Percentiles rank a stretch among this genome's conserved stretches.
Evolutionary conservation across 2,888 invertebrate species (phyloP).

Genomic region (Heterodera filipjevi): DNA sequence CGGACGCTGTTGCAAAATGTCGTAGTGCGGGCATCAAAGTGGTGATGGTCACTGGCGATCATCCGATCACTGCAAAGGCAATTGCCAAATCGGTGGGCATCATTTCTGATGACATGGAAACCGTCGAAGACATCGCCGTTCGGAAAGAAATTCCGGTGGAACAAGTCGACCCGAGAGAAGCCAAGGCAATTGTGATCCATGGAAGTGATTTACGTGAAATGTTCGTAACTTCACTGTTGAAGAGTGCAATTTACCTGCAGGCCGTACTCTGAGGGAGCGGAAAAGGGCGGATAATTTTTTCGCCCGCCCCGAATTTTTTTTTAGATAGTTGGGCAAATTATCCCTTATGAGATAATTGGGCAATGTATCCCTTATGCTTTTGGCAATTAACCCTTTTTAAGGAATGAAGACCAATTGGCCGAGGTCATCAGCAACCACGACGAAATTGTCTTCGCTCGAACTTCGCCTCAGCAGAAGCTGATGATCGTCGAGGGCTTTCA

Average conservation of each 20-base stretch:
- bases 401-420: conserved; percentile 42
- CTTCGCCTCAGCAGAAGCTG: conserved; percentile 67
- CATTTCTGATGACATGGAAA: conserved; percentile 69
- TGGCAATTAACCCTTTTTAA: neutral
- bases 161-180: conserved; percentile 67
- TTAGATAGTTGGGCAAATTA: neutral
- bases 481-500: conserved; percentile 72
- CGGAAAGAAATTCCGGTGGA: conserved; percentile 84
- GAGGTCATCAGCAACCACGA: conserved; percentile 58
- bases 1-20: conserved; percentile 67
- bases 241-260: too few species aligned
- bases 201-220: conserved; percentile 47
- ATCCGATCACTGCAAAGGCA: conserved; percentile 68
- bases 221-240: too few species aligned
- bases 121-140: conserved; percentile 74
- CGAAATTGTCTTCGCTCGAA: conserved; percentile 67
- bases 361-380: neutral
- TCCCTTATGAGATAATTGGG: neutral
- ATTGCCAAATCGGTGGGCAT: conserved; percentile 67
- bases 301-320: too few species aligned
- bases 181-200: conserved; percentile 66
- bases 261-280: too few species aligned
- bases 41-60: conserved; percentile 63
- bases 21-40: conserved; percentile 66
- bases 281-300: too few species aligned